Evolutionary conservation across 2,797 vertebrate species (phyloP).

Genomic region (Premnoplex brunnescens): DNA sequence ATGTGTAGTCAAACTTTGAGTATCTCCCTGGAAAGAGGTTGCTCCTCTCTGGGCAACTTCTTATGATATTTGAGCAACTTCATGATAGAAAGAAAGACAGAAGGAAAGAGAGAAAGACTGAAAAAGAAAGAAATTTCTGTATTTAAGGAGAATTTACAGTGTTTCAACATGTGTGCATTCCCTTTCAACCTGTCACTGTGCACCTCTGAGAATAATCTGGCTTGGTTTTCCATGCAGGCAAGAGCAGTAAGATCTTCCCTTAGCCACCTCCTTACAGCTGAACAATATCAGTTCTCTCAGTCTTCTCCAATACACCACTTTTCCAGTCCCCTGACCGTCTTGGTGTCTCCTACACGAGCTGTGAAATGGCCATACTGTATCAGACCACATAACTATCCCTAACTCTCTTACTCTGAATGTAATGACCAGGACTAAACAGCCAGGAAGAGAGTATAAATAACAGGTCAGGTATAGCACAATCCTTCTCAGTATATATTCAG

Average conservation of each 20-base stretch:
- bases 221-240: background rate
- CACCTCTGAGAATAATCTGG: background rate
- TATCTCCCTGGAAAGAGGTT: background rate
- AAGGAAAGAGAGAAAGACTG: background rate
- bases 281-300: background rate
- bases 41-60: background rate
- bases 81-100: background rate
- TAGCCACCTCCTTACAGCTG: background rate
- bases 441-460: background rate
- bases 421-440: background rate
- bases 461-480: background rate
- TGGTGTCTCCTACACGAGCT: background rate
- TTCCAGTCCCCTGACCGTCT: background rate
- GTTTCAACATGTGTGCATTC: background rate
- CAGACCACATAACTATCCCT: background rate
- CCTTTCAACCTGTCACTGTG: background rate
- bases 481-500: background rate
- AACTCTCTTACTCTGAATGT: background rate
- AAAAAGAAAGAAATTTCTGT: background rate
- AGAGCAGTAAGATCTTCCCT: background rate
- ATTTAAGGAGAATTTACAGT: background rate
- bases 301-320: background rate
- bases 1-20: background rate
- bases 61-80: background rate
- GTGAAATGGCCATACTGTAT: background rate